Evolutionary conservation across 2,113 vertebrate species (phyloP), one percentile per base, ranked within the genome.

Genomic region (Daboia siamensis): DNA sequence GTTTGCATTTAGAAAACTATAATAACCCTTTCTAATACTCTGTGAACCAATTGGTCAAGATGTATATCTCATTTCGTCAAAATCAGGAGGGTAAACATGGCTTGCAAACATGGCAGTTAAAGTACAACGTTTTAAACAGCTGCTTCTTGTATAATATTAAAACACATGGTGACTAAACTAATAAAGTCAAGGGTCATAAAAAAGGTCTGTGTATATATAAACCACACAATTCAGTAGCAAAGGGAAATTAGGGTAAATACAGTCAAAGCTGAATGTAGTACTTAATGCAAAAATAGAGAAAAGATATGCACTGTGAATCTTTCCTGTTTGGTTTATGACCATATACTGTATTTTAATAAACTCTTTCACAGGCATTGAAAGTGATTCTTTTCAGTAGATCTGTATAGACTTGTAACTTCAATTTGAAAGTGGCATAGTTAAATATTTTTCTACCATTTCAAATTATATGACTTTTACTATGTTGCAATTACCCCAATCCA

Each of bases 221-320:
- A 93, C 88, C 44, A 56, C 95, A 95, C 94, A 93, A 91, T 91
- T 93, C 93, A 5, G 94, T 87, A 94, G 95, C 96, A 94, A 96
- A 96, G 97, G 91, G 94, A 95, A 96, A 95, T 96, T 95, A 96
- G 96, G 93, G 96, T 95, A 98, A 98, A 98, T 95, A 98, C 94
- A 92, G 88, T 93, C 95, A 88, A 64, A 94, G 93, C 95, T 95
- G 96, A 48, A 94, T 94, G 97, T 96, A 97, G 95, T 94, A 91
- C 94, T 96, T 96, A 55, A 10, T 91, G 1, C 91, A 80, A 48
- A 48, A 33, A 48, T 24, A 1, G 29, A 88, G n/a, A 90, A 92
- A 92, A 0, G 0, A 57, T 33, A 64, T 0, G 0, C 57, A 54
- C 0, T 0, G 0, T 1, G 15, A 80, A 21, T 80, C 74, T 39